A percentile compares a stretch with the other conserved stretches of the same genome.
These are phyloP conservation scores for Phataginus tetradactyla DNA, from an alignment of 2,797 vertebrate species.

Conservation along the genomic window DNA sequence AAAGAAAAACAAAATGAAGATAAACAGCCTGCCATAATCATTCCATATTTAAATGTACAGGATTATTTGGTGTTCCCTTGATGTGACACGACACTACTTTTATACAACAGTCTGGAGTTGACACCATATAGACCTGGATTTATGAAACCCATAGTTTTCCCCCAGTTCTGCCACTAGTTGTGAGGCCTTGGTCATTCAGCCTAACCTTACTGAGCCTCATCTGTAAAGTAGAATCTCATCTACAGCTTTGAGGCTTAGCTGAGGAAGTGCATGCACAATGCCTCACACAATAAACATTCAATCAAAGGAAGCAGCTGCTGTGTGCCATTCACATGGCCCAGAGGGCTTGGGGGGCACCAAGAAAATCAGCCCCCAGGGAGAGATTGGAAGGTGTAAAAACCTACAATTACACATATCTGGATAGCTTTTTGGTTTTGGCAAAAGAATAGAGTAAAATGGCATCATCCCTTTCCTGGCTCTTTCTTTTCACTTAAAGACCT, in stretches of 20 bases:
- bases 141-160: neutral
- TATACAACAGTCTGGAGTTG: neutral
- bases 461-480: neutral
- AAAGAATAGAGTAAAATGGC: neutral
- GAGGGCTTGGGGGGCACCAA: neutral
- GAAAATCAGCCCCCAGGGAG: neutral
- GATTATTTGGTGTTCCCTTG: neutral
- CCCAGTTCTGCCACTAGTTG: neutral
- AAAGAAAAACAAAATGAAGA: neutral
- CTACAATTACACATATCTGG: neutral
- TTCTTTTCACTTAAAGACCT: conserved; percentile 9
- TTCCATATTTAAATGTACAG: neutral
- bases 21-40: neutral
- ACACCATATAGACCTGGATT: neutral
- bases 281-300: neutral
- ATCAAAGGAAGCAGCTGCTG: neutral
- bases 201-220: neutral
- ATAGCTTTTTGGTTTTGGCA: neutral
- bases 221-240: neutral
- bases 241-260: neutral
- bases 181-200: neutral
- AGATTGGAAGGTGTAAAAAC: neutral
- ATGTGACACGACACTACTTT: neutral
- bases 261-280: neutral
- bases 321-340: neutral